Evolutionary conservation across 2,797 vertebrate genomes (phyloP).

Genomic region (Gadopsis bispinosus): DNA sequence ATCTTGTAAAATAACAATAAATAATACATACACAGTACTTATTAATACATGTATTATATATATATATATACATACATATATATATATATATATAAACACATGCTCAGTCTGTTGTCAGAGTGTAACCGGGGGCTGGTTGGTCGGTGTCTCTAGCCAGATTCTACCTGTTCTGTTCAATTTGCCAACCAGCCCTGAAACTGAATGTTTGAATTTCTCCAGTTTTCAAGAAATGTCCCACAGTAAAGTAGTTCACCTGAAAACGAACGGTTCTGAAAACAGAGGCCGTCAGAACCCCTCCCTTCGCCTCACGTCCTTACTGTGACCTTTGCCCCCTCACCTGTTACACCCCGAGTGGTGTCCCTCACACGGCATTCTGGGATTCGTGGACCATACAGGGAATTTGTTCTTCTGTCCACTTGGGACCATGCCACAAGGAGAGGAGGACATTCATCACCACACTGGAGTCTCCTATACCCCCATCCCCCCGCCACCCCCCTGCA

Average conservation of each 20-base stretch:
- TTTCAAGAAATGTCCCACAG: constrained; percentile 20
- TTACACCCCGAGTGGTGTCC: constrained; percentile 14
- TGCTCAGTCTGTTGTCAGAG: constrained; percentile 49
- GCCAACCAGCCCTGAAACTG: constrained; percentile 49
- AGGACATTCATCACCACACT: constrained; percentile 28
- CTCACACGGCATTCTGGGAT: constrained; percentile 65
- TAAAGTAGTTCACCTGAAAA: not conserved
- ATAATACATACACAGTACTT: constrained; percentile 72
- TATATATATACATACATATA: not conserved
- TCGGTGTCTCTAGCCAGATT: constrained; percentile 31
- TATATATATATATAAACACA: too few relatives aligned
- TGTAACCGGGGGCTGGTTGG: constrained; percentile 36
- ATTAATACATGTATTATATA: constrained; percentile 76
- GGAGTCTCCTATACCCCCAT: not conserved
- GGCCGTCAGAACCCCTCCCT: constrained; percentile 20
- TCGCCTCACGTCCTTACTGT: not conserved
- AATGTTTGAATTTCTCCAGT: constrained; percentile 54
- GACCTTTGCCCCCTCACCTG: not conserved
- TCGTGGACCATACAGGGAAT: constrained; percentile 59
- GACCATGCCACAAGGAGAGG: constrained; percentile 54
- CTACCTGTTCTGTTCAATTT: constrained; percentile 48
- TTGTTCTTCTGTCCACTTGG: constrained; percentile 45
- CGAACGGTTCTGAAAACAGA: constrained; percentile 22
- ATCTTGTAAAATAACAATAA: constrained; percentile 85
- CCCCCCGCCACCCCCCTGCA: not conserved